Conservation (phyloP, 2,888 invertebrate genomes). For the Pinctada fucata region DNA sequence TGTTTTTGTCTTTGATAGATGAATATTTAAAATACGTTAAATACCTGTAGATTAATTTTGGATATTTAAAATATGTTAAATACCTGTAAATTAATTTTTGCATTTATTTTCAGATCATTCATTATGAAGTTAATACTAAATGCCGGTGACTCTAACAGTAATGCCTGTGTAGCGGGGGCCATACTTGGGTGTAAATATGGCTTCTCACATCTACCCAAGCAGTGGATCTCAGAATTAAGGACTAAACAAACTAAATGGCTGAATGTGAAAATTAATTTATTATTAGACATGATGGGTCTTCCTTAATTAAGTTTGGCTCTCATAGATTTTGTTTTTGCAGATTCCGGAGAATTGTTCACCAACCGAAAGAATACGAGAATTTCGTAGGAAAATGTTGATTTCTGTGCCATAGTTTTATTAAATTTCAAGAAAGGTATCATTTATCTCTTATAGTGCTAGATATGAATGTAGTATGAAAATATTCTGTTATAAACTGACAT, state of each 20-base stretch:
- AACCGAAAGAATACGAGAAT: no score
- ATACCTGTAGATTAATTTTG: background rate
- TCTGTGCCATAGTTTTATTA: no score
- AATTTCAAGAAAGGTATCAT: no score
- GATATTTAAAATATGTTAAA: no score
- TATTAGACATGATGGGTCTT: constrained; percentile 76
- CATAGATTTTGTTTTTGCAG: no score
- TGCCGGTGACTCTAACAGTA: constrained; percentile 75
- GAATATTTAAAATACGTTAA: no score
- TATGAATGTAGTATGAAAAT: no score
- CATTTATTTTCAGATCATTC: constrained; percentile 56
- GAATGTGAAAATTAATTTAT: constrained; percentile 71
- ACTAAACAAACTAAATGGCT: constrained; percentile 70
- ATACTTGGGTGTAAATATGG: constrained; percentile 73
- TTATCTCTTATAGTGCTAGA: no score
- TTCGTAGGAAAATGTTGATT: no score
- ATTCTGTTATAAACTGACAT: no score
- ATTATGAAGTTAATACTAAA: constrained; percentile 68
- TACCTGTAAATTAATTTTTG: background rate
- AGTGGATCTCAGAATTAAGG: constrained; percentile 70
- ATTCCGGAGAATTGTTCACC: no score
- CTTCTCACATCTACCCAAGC: constrained; percentile 68
- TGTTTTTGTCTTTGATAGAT: no score
- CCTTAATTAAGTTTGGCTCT: constrained; percentile 56
- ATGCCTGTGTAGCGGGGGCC: constrained; percentile 74